Base-by-base conservation (phyloP, 2,113 vertebrate species). In the Notothenia rossii region DNA sequence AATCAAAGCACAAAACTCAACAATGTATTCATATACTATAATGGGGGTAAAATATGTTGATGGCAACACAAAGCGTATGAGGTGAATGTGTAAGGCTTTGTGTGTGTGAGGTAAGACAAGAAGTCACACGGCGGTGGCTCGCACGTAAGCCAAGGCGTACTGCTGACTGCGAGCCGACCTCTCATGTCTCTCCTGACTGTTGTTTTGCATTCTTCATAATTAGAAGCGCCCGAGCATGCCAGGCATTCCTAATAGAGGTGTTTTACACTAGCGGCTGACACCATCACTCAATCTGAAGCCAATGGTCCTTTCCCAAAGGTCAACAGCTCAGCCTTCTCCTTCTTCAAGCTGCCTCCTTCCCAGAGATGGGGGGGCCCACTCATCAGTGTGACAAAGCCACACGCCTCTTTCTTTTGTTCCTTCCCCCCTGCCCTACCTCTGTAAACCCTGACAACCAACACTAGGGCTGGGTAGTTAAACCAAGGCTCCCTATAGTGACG, bases 131-230 rank as follows among this genome's bases (percentile, higher is more conserved):
- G 87, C 45, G 90, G 84, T 78, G 81, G 84, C 82, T 85, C 86
- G 81, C 56, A 49, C 75, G 58, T 20, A 65, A 56, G 29, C 29
- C 62, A 60, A 75, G 67, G 58, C 5, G 17, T 79, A 55, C 3
- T 59, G 75, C 71, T 81, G 86, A 75, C 88, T 81, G 75, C 20
- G 3, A 75, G 77, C 33, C 73, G 72, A 84, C 77, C 82, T 79
- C 83, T 67, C 82, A 75, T 75, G 73, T 84, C 87, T 85, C 85
- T 83, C 90, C 80, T 74, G 68, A 73, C 88, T 78, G 83, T 91
- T 95, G 93, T 94, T 94, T 94, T 94, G 90, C 86, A 94, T 94
- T 91, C 91, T 91, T 92, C 75, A 81, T 93, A 89, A 94, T 94
- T 92, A 94, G 81, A 91, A 84, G 90, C 79, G 63, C 83, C 79